phyloP scores from a whole-genome alignment of 2,888 invertebrate genomes.

The Andrena haemorrhoa region DNA sequence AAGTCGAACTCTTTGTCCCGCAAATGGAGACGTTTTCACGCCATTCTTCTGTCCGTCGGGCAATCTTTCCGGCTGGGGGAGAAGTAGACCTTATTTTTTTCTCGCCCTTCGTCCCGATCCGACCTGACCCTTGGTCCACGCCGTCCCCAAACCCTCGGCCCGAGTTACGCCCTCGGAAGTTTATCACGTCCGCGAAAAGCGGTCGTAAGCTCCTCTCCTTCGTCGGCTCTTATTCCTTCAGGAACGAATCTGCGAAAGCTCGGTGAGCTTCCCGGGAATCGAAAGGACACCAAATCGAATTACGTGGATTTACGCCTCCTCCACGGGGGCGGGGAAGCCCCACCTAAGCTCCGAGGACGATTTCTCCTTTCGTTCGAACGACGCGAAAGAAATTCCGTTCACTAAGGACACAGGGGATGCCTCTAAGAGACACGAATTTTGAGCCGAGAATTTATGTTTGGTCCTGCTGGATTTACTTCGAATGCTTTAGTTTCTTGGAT shows the following conservation, averaged over 20 bases:
- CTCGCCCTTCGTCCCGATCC: slow-evolving; percentile 60
- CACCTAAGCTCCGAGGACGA: slow-evolving; percentile 33
- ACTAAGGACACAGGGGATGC: slow-evolving; percentile 1
- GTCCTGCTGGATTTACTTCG: not conserved
- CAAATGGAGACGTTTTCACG: slow-evolving; percentile 80
- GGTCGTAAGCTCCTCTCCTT: slow-evolving; percentile 47
- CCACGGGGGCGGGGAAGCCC: not conserved
- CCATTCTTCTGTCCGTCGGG: slow-evolving; percentile 70
- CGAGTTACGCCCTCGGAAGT: slow-evolving; percentile 52
- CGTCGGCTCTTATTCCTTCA: slow-evolving; percentile 39
- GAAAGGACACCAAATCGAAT: slow-evolving; percentile 81
- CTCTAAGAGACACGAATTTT: slow-evolving; percentile 1
- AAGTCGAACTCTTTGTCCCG: slow-evolving; percentile 76
- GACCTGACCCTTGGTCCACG: slow-evolving; percentile 59
- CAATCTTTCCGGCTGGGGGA: slow-evolving; percentile 49
- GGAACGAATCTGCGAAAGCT: slow-evolving; percentile 55
- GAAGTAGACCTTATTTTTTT: slow-evolving; percentile 78
- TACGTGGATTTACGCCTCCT: slow-evolving; percentile 71
- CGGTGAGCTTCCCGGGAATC: slow-evolving; percentile 78
- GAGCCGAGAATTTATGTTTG: not conserved
- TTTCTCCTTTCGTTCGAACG: slow-evolving; percentile 17
- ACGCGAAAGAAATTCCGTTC: slow-evolving; percentile 32
- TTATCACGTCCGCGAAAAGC: slow-evolving; percentile 66
- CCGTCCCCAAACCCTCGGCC: slow-evolving; percentile 48
- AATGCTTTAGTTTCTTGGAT: not conserved